Evolutionary conservation across 2,888 invertebrate species (phyloP).

Genomic region (Thera britannica): DNA sequence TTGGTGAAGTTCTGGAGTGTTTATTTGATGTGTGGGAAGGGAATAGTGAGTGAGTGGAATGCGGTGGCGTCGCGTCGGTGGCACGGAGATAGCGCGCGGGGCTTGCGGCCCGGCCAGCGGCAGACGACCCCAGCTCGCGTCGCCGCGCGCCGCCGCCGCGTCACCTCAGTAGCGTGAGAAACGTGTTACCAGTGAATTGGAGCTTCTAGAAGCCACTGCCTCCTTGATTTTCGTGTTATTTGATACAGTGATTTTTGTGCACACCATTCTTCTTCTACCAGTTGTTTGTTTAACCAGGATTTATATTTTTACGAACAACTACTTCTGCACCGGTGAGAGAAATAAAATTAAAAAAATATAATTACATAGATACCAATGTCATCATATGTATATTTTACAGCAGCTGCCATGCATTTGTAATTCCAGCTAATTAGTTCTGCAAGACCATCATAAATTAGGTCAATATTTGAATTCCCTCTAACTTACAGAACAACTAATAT

Average conservation of each 20-base stretch:
- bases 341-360: background rate
- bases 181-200: conserved; percentile 64
- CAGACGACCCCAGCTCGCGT: conserved; percentile 70
- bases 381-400: too few relatives aligned
- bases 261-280: conserved; percentile 13
- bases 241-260: conserved; percentile 26
- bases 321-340: conserved; percentile 7
- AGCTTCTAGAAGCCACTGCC: conserved; percentile 65
- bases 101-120: conserved; percentile 60
- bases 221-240: conserved; percentile 11
- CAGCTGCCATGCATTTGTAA: background rate
- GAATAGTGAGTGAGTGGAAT: conserved; percentile 44
- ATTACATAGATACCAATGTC: too few relatives aligned
- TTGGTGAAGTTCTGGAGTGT: conserved; percentile 42
- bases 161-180: conserved; percentile 69
- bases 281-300: conserved; percentile 10
- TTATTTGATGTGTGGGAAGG: conserved; percentile 20
- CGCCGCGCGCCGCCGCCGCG: conserved; percentile 76
- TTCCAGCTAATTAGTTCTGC: background rate
- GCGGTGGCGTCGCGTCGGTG: conserved; percentile 78
- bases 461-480: background rate
- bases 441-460: background rate
- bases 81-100: conserved; percentile 58
- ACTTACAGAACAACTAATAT: background rate
- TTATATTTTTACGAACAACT: background rate